Conservation (phyloP, 2,888 invertebrate genomes). For the Calliphora vomitoria region DNA sequence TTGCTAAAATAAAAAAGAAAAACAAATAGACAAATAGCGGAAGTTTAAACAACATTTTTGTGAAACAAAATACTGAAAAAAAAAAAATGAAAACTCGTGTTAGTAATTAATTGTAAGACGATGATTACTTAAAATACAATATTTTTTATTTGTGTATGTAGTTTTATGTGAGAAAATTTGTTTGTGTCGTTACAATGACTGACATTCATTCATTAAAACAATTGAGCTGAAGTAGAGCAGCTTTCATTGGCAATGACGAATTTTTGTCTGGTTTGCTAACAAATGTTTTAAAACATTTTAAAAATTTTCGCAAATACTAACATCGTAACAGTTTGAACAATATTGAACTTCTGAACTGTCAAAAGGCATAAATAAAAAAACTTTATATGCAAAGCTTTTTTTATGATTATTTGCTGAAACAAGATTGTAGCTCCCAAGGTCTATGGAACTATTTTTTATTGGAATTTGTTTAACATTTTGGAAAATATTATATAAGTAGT, state of each 20-base stretch:
- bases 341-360: too few relatives aligned
- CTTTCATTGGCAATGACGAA: not conserved
- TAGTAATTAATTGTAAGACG: constrained; percentile 51
- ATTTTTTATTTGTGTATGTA: not conserved
- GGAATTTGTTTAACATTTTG: too few relatives aligned
- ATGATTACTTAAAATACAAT: constrained; percentile 33
- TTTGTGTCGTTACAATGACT: not conserved
- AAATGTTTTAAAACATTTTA: too few relatives aligned
- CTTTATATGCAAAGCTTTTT: too few relatives aligned
- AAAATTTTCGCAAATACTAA: too few relatives aligned
- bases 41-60: constrained; percentile 29
- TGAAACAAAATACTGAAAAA: not conserved
- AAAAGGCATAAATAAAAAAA: too few relatives aligned
- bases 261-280: not conserved
- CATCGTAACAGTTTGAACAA: too few relatives aligned
- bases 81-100: constrained; percentile 49
- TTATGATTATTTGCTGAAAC: too few relatives aligned
- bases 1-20: constrained; percentile 14
- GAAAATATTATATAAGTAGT: too few relatives aligned
- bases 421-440: too few relatives aligned
- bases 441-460: too few relatives aligned
- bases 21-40: constrained; percentile 29
- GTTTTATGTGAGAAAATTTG: constrained; percentile 14
- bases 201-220: constrained; percentile 26
- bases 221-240: not conserved